Evolutionary conservation across 2,888 invertebrate genomes (phyloP).

Genomic region (Pristionchus mayeri): DNA sequence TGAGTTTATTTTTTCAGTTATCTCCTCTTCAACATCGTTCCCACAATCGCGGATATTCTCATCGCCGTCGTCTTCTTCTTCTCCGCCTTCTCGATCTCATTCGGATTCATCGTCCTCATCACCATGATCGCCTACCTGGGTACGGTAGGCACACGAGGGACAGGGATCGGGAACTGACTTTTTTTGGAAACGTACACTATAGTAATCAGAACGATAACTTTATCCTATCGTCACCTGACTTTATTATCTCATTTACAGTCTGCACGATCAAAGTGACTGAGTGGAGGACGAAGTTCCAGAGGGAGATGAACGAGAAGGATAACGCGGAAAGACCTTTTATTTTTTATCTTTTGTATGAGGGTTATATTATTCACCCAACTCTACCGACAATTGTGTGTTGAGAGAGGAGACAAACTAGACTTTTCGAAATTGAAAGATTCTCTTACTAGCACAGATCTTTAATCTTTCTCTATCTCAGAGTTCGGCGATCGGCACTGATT

Average conservation of each 20-base stretch:
- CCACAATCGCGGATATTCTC: slow-evolving; percentile 92
- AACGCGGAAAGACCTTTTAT: slow-evolving; percentile 86
- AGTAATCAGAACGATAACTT: background rate
- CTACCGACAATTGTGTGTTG: no score
- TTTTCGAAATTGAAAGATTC: no score
- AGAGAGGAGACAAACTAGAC: background rate
- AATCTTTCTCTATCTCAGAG: background rate
- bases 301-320: slow-evolving; percentile 93
- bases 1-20: slow-evolving; percentile 56
- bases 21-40: slow-evolving; percentile 87
- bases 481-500: slow-evolving; percentile 86
- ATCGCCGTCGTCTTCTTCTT: slow-evolving; percentile 92
- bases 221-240: no score
- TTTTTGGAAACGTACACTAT: background rate
- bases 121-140: slow-evolving; percentile 94
- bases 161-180: background rate
- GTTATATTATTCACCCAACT: background rate
- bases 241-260: slow-evolving; percentile 64
- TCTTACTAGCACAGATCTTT: no score
- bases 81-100: slow-evolving; percentile 90
- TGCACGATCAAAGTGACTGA: slow-evolving; percentile 92
- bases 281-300: slow-evolving; percentile 95
- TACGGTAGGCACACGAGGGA: background rate
- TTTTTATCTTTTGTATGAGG: background rate
- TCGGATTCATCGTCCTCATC: slow-evolving; percentile 92